phyloP scores from a whole-genome alignment of 2,113 vertebrate genomes.

The Uropsilus gracilis region DNA sequence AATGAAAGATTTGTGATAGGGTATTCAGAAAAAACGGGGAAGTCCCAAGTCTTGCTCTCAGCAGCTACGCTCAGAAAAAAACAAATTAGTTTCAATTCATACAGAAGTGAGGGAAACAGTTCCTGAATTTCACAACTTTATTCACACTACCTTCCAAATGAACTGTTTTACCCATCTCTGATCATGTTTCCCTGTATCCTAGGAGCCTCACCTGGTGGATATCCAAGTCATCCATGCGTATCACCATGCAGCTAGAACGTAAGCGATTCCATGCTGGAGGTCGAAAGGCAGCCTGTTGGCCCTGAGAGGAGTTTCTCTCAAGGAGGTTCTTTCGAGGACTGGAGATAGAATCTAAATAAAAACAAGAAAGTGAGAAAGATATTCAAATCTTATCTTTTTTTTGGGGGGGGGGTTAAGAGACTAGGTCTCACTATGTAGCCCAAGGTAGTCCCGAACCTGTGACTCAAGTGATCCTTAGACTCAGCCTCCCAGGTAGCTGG shows the following conservation, averaged over 20 bases:
- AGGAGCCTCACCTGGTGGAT: constrained; percentile 92
- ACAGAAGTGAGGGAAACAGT: background rate
- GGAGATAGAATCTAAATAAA: constrained; percentile 75
- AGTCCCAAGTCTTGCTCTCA: background rate
- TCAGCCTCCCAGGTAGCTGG: too few relatives aligned
- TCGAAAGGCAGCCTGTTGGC: constrained; percentile 57
- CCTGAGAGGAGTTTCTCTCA: constrained; percentile 72
- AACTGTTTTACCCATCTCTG: background rate
- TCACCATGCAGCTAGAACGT: constrained; percentile 93
- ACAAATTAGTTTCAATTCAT: background rate
- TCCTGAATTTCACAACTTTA: background rate
- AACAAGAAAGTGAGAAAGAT: constrained; percentile 48
- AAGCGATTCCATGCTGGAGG: constrained; percentile 90
- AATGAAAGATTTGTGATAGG: background rate
- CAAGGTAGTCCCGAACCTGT: too few relatives aligned
- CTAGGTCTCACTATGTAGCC: too few relatives aligned
- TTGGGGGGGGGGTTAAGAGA: too few relatives aligned
- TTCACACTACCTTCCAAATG: background rate
- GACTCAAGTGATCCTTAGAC: too few relatives aligned
- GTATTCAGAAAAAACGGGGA: background rate
- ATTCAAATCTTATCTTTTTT: background rate
- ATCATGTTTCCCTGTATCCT: accelerated
- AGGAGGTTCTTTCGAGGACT: constrained; percentile 80
- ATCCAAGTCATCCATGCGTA: constrained; percentile 95
- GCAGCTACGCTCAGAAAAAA: background rate